phyloP scores from a whole-genome alignment of 2,113 vertebrate species.

The Cynoglossus semilaevis region DNA sequence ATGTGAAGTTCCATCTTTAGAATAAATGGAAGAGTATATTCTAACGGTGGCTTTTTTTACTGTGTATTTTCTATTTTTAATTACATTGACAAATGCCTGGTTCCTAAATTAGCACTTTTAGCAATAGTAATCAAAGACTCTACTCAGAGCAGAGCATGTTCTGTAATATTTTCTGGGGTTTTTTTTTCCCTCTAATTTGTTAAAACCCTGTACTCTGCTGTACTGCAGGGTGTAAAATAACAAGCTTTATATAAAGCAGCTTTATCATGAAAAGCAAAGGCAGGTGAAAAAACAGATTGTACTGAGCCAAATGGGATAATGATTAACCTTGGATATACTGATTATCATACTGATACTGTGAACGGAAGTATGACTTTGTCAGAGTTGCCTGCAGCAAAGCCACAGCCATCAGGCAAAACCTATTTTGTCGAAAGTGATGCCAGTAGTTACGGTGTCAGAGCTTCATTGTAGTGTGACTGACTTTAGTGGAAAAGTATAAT shows the following conservation, averaged over 20 bases:
- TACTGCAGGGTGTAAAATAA: constrained; percentile 12
- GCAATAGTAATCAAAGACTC: too few species aligned
- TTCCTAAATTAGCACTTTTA: too few species aligned
- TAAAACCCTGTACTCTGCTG: neutral
- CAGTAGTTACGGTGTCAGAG: neutral
- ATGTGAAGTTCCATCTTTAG: too few species aligned
- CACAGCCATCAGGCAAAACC: constrained; percentile 8
- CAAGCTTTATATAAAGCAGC: constrained; percentile 18
- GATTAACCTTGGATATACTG: constrained; percentile 16
- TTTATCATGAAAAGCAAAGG: constrained; percentile 24
- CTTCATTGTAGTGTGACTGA: constrained; percentile 15
- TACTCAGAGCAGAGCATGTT: too few species aligned
- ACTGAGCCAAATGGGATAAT: constrained; percentile 23
- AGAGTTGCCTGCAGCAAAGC: neutral
- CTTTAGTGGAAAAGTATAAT: constrained; percentile 10
- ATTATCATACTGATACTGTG: constrained; percentile 29
- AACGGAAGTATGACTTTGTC: constrained; percentile 19
- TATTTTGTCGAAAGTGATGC: constrained; percentile 5
- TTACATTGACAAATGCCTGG: too few species aligned
- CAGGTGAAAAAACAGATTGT: constrained; percentile 14
- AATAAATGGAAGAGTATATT: too few species aligned
- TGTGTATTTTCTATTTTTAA: too few species aligned
- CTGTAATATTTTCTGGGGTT: too few species aligned
- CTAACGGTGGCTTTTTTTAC: too few species aligned
- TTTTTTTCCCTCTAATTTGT: too few species aligned